Evolutionary conservation across 1,140 invertebrate genomes (phyloP), one percentile per base, ranked within the genome.

Genomic region (Temnothorax nylanderi): DNA sequence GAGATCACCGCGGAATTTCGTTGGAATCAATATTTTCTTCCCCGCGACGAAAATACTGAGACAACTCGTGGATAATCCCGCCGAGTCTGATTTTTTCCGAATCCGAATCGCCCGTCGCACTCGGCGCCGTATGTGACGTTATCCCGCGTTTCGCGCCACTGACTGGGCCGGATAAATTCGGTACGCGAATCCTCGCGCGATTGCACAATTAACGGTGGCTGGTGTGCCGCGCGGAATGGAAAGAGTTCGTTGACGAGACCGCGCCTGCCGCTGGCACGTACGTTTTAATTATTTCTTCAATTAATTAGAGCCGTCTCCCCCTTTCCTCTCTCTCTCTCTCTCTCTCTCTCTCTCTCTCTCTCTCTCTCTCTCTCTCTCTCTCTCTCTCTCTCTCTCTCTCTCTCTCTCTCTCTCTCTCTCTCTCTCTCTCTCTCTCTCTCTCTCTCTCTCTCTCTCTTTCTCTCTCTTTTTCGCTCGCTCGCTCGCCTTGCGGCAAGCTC

Each of bases 241-340:
- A 58, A 51, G 16, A 47, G 4, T 21, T 56, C 62, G 10, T 69
- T 37, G 34, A 56, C 11, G 26, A 21, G 37, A 74, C 10, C 54
- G 60, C n/a, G 58, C 71, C 32, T 64, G 88, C 26, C 67, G 54
- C 54, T 60, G 41, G 75, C 65, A 54, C 72, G 75, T 86, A 51
- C 56, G 49, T 76, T 89, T 91, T 85, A 91, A 91, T 91, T 91
- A 91, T 91, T 89, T 85, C 60, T 67, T 62, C 76, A 87, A 91
- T 91, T 91, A 91, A 91, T 91, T 91, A 87, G 58, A 87, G 32
- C 37, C 16, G n/a, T n/a, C 11, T 18, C 49, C 21, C 13, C 16
- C 65, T 34, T 21, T 18, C 3, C 16, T 37, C n/a, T 84, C n/a
- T 47, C 7, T 41, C 56, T 74, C 71, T 47, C 21, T 37, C 37